Conservation (phyloP, 2,888 invertebrate genomes). For the Cephonodes hylas region DNA sequence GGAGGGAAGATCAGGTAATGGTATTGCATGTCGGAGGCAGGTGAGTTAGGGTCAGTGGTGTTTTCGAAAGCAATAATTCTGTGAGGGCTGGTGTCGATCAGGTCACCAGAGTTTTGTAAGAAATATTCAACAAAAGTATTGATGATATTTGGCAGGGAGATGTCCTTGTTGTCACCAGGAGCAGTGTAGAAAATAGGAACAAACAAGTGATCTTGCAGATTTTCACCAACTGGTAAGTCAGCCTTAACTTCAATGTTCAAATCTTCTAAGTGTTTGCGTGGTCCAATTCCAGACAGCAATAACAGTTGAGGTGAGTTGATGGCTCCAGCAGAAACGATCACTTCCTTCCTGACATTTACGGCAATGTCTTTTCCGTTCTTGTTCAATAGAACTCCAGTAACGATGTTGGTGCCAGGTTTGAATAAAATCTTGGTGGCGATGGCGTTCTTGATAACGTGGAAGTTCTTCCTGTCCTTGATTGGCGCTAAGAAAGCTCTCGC, state of each 20-base stretch:
- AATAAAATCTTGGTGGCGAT: constrained; percentile 79
- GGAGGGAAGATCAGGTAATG: constrained; percentile 55
- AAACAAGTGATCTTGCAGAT: constrained; percentile 76
- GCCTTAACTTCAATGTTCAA: constrained; percentile 60
- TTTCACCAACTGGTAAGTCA: constrained; percentile 74
- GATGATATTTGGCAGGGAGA: constrained; percentile 42
- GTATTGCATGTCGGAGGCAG: constrained; percentile 54
- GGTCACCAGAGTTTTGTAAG: constrained; percentile 67
- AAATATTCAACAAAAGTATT: constrained; percentile 67
- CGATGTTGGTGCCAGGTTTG: constrained; percentile 65
- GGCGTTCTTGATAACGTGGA: constrained; percentile 74
- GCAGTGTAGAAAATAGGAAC: constrained; percentile 56
- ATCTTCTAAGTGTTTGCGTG: constrained; percentile 56
- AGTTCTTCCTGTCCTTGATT: constrained; percentile 57
- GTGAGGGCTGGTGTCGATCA: constrained; percentile 64
- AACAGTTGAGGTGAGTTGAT: constrained; percentile 77
- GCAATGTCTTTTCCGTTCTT: constrained; percentile 53
- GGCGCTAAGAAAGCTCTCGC: constrained; percentile 76
- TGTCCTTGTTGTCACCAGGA: constrained; percentile 39
- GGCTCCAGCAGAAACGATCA: constrained; percentile 74
- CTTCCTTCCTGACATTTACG: constrained; percentile 67
- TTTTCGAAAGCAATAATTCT: constrained; percentile 55
- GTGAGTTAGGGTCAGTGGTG: constrained; percentile 46
- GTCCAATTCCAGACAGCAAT: constrained; percentile 79
- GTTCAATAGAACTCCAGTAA: constrained; percentile 60